phyloP scores from a whole-genome alignment of 1,140 invertebrate species.

The Stegodyphus mimosarum region DNA sequence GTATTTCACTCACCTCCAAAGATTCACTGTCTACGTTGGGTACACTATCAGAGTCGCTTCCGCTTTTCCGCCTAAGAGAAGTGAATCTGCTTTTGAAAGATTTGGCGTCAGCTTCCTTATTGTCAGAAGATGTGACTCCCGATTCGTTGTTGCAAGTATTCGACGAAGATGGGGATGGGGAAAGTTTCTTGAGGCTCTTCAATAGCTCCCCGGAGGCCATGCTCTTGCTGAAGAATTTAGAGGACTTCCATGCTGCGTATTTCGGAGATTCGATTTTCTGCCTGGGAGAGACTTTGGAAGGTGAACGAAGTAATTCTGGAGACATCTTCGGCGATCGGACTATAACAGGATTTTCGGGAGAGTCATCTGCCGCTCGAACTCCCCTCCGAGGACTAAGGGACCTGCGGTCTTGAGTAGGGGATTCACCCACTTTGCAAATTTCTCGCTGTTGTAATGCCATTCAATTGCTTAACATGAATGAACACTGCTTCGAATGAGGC shows the following conservation, averaged over 20 bases:
- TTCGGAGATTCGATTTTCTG: constrained; percentile 21
- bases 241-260: constrained; percentile 45
- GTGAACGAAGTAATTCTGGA: constrained; percentile 23
- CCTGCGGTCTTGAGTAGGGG: constrained; percentile 6
- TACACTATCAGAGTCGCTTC: constrained; percentile 31
- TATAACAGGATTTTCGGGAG: background rate
- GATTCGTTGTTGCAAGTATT: background rate
- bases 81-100: constrained; percentile 47
- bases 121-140: background rate
- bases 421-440: constrained; percentile 51
- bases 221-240: constrained; percentile 52
- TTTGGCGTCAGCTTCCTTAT: constrained; percentile 28
- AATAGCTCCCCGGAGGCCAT: constrained; percentile 52
- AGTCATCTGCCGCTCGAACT: background rate
- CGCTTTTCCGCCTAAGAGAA: constrained; percentile 38
- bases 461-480: background rate
- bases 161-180: background rate
- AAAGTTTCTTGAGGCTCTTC: constrained; percentile 48
- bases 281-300: constrained; percentile 7
- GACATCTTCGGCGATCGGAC: background rate
- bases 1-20: constrained; percentile 16
- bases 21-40: constrained; percentile 49
- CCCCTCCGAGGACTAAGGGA: constrained; percentile 30
- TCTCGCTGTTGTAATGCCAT: constrained; percentile 50
- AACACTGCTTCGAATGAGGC: too few species aligned